Conservation (phyloP, 1,140 invertebrate species). For the Zaprionus ornatus region DNA sequence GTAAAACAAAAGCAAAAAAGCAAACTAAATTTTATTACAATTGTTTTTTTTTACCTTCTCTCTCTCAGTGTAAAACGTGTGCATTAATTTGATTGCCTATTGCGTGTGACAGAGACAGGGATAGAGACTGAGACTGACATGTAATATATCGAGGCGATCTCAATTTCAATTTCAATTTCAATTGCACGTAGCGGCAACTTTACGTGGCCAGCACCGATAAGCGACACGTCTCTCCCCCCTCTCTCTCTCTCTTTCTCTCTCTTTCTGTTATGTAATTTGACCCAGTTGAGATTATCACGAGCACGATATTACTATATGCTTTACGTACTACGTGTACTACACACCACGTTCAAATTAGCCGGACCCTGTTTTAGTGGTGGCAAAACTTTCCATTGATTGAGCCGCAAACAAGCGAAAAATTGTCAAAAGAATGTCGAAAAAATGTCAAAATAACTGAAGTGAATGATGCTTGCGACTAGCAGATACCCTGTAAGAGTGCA, state of each 20-base stretch:
- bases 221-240: conserved; percentile 8
- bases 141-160: background rate
- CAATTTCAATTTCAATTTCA: conserved; percentile 16
- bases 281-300: conserved; percentile 60
- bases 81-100: conserved; percentile 34
- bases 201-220: conserved; percentile 53
- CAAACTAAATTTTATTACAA: conserved; percentile 27
- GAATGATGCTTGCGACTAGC: background rate
- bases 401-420: conserved; percentile 33
- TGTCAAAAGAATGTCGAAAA: conserved; percentile 39
- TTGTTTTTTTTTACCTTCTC: background rate
- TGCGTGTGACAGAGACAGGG: conserved; percentile 1
- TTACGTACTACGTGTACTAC: background rate
- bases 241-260: background rate
- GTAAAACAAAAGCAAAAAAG: conserved; percentile 19
- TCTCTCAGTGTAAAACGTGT: background rate
- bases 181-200: conserved; percentile 25
- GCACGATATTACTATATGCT: conserved; percentile 8
- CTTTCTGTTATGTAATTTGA: conserved; percentile 58
- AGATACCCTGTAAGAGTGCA: background rate
- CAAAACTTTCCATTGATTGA: conserved; percentile 68
- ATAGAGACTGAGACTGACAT: background rate
- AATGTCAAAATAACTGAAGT: background rate
- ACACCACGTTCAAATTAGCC: conserved; percentile 24
- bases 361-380: background rate